phyloP scores from a whole-genome alignment of 2,888 invertebrate species.

The Lagria hirta region DNA sequence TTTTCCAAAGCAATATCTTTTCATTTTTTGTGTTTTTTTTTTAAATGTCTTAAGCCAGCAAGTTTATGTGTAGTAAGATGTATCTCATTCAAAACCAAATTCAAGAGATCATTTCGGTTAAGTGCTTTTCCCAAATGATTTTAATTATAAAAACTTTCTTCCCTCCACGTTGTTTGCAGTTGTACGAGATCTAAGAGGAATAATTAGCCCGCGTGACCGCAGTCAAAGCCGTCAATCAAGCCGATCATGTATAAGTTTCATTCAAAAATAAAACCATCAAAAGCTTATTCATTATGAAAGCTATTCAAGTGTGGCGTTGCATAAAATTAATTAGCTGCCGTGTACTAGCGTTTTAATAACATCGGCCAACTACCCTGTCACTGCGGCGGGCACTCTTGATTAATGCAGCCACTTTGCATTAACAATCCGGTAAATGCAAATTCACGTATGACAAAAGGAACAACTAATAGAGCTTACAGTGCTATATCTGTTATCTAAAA shows the following conservation, averaged over 20 bases:
- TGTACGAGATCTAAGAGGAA: no score
- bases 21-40: no score
- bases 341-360: constrained; percentile 54
- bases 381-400: constrained; percentile 52
- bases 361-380: constrained; percentile 48
- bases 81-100: no score
- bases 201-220: constrained; percentile 38
- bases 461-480: no score
- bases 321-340: constrained; percentile 56
- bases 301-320: constrained; percentile 55
- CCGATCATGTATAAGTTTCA: constrained; percentile 40
- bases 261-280: constrained; percentile 43
- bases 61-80: no score
- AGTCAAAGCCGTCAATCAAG: constrained; percentile 42
- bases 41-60: no score
- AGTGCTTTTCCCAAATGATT: constrained; percentile 12
- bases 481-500: no score
- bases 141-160: constrained; percentile 26
- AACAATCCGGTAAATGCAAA: constrained; percentile 55
- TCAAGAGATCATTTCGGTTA: no score
- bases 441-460: constrained; percentile 40
- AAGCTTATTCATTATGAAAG: constrained; percentile 52
- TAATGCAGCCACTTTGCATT: constrained; percentile 55
- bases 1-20: no score
- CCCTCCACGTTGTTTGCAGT: constrained; percentile 20